Evolutionary conservation across 2,113 vertebrate species (phyloP).

Genomic region (Bolborhynchus lineola): DNA sequence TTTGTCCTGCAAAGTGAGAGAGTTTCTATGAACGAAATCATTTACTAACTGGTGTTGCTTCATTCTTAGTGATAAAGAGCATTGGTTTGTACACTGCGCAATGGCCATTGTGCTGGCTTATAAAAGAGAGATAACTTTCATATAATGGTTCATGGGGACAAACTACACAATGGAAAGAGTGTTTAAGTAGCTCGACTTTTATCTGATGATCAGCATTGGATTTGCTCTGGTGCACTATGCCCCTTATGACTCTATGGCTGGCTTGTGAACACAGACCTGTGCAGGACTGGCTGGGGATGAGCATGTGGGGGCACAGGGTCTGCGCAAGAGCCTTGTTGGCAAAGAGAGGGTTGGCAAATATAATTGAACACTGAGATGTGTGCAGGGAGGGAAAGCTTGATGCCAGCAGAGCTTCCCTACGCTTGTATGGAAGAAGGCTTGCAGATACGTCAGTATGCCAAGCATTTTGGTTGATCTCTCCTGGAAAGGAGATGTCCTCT

Average conservation of each 20-base stretch:
- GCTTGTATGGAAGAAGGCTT: not conserved
- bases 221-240: not conserved
- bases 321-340: not conserved
- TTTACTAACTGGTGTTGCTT: not conserved
- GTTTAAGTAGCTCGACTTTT: not conserved
- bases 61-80: not conserved
- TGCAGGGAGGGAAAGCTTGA: not conserved
- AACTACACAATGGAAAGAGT: not conserved
- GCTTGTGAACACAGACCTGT: not conserved
- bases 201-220: not conserved
- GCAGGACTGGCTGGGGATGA: not conserved
- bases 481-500: not conserved
- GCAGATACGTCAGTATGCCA: not conserved
- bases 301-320: not conserved
- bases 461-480: not conserved
- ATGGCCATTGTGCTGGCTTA: not conserved
- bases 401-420: not conserved
- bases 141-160: not conserved
- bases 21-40: not conserved
- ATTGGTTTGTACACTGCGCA: not conserved
- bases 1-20: not conserved
- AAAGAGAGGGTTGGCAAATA: not conserved
- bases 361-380: not conserved
- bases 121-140: not conserved
- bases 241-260: not conserved